Evolutionary conservation across 2,797 vertebrate species (phyloP), one percentile per base, ranked within the genome.

Genomic region (Acipenser ruthenus): DNA sequence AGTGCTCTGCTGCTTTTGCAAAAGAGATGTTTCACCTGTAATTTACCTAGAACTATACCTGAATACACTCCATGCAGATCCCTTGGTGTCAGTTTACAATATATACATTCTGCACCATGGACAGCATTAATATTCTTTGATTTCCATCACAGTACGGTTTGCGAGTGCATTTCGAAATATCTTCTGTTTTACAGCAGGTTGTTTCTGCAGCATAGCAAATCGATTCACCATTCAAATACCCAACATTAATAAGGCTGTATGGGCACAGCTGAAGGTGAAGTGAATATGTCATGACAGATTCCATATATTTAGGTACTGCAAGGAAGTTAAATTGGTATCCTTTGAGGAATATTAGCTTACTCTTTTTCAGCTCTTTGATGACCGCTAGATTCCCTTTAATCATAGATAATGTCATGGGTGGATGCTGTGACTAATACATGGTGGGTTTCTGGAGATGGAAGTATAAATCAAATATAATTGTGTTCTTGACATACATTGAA

Each of bases 361-460:
- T 11, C 6, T 15, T 9, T 37, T 10, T 48, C 48, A 65, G 12
- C 12, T 37, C 55, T 58, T 13, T 47, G 10, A 65, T 50, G 50
- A 10, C 47, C 49, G 12, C n/a, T 49, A n/a, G 53, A 60, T 59
- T 58, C 52, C 64, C 18, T 66, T 11, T 65, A 65, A 65, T 65
- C 53, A 49, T 65, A 65, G 11, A 13, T 13, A 58, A 8, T 65
- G 53, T 50, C 52, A 58, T 49, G n/a, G 12, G 59, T 11, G 47
- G 8, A 66, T 66, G 52, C 23, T 6, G 6, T 13, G 8, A 15
- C 13, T 59, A 60, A 66, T 15, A 9, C 8, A 8, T 49, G 47
- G 37, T 59, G 47, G 15, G 5, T 8, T 60, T 37, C 37, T 37
- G 37, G 37, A 37, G 37, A 37, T 37, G 37, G 37, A 37, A 37